phyloP scores from a whole-genome alignment of 2,888 invertebrate species.

The Sipha maydis region DNA sequence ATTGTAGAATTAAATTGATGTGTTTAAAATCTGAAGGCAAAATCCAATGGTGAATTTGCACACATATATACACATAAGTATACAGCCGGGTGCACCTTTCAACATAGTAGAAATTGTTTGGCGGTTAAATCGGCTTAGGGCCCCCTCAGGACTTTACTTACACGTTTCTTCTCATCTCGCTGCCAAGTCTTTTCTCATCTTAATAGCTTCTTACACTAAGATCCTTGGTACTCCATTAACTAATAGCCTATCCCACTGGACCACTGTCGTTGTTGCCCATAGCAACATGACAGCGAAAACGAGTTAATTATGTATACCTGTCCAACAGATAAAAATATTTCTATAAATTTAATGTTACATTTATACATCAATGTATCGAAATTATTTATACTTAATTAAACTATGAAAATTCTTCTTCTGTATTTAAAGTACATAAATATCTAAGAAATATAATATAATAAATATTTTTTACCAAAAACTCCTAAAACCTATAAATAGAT shows the following conservation, averaged over 20 bases:
- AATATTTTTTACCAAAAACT: too few species aligned
- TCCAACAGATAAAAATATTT: background rate
- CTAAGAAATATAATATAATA: too few species aligned
- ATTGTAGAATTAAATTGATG: conserved; percentile 26
- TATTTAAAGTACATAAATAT: too few species aligned
- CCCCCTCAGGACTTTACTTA: conserved; percentile 51
- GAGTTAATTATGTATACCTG: conserved; percentile 35
- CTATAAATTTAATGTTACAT: background rate
- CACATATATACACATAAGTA: background rate
- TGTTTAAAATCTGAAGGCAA: conserved; percentile 20
- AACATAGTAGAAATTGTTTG: conserved; percentile 37
- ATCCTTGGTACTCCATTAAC: conserved; percentile 54
- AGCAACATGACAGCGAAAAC: conserved; percentile 42
- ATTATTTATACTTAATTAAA: too few species aligned
- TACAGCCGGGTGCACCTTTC: conserved; percentile 37
- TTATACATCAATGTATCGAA: too few species aligned
- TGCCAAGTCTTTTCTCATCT: conserved; percentile 44
- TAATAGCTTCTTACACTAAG: conserved; percentile 45
- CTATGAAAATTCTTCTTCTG: too few species aligned
- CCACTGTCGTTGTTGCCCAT: conserved; percentile 36
- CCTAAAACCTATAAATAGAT: too few species aligned
- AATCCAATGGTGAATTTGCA: background rate
- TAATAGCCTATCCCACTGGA: conserved; percentile 51
- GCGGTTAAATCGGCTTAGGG: conserved; percentile 56
- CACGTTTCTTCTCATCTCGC: conserved; percentile 17